These are phyloP conservation scores for Leucophenga varia DNA, from an alignment of 1,140 invertebrate species.

Conservation along the genomic window DNA sequence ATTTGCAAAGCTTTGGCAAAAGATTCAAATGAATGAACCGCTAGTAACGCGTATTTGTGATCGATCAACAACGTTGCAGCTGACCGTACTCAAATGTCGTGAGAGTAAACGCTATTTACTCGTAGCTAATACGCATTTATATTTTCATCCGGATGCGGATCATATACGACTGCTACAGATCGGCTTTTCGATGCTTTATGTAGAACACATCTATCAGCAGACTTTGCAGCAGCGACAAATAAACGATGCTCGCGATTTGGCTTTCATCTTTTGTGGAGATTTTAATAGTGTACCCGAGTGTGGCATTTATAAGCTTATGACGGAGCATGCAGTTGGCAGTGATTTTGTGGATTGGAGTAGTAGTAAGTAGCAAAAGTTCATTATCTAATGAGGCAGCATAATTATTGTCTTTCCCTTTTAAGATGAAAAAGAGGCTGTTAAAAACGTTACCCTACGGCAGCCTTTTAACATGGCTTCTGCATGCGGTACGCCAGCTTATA, in stretches of 20 bases:
- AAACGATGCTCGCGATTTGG: conserved; percentile 61
- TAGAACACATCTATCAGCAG: conserved; percentile 60
- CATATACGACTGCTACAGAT: conserved; percentile 82
- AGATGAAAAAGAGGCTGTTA: conserved; percentile 69
- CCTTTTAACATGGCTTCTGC: conserved; percentile 68
- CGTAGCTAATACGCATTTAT: conserved; percentile 88
- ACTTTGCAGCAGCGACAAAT: conserved; percentile 57
- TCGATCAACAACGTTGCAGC: conserved; percentile 66
- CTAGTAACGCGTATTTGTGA: conserved; percentile 65
- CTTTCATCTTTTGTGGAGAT: conserved; percentile 74
- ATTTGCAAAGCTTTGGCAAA: conserved; percentile 63
- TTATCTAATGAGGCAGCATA: background rate
- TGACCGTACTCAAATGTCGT: conserved; percentile 57
- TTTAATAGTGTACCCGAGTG: conserved; percentile 84
- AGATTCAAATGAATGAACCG: conserved; percentile 63
- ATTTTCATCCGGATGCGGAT: conserved; percentile 86
- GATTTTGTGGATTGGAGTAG: conserved; percentile 73
- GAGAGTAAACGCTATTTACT: conserved; percentile 66
- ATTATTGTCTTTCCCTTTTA: conserved; percentile 28
- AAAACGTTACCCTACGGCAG: conserved; percentile 65
- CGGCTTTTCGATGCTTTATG: conserved; percentile 64
- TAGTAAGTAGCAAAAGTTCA: conserved; percentile 62
- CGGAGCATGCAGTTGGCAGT: conserved; percentile 63
- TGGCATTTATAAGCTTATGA: conserved; percentile 76
- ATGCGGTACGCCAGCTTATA: conserved; percentile 76